Percentiles rank a stretch among this genome's conserved stretches.
phyloP scores from a whole-genome alignment of 2,797 vertebrate genomes.

The Anabas testudineus region DNA sequence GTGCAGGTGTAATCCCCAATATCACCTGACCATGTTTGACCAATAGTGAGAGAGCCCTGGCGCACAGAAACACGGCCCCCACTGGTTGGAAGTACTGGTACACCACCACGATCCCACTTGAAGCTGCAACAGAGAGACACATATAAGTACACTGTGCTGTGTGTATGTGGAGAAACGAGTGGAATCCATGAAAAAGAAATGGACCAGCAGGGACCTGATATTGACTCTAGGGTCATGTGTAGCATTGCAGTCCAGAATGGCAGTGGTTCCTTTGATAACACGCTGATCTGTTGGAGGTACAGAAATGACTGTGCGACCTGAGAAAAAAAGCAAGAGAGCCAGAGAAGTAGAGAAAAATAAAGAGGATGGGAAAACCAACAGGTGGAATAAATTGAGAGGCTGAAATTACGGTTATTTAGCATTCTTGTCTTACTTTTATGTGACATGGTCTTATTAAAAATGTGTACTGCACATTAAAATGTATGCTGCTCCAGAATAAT shows the following conservation, averaged over 20 bases:
- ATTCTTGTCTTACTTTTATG: slow-evolving; percentile 1
- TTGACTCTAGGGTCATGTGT: slow-evolving; percentile 90
- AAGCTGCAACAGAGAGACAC: slow-evolving; percentile 81
- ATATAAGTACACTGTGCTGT: neutral
- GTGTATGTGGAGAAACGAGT: neutral
- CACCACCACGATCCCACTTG: slow-evolving; percentile 89
- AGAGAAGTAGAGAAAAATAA: neutral
- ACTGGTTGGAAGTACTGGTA: slow-evolving; percentile 81
- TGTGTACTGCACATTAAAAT: slow-evolving; percentile 22
- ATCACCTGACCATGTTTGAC: slow-evolving; percentile 97
- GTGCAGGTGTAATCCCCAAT: slow-evolving; percentile 96
- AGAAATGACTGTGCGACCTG: slow-evolving; percentile 91
- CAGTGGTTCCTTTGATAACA: slow-evolving; percentile 96
- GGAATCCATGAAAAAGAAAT: neutral
- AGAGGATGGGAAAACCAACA: neutral
- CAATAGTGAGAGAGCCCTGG: slow-evolving; percentile 91
- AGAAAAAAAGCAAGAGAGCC: slow-evolving; percentile 1
- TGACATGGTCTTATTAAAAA: neutral
- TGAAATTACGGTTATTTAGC: slow-evolving; percentile 17
- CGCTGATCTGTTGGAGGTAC: slow-evolving; percentile 89
- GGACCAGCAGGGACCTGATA: slow-evolving; percentile 80
- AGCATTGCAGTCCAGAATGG: slow-evolving; percentile 87
- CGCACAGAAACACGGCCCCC: slow-evolving; percentile 89
- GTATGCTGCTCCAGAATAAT: slow-evolving; percentile 11
- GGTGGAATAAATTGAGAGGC: neutral